A percentile compares a stretch with the other conserved stretches of the same genome.
Conservation (phyloP, 92 coral and sea anemone genomes). For the Micromussa lordhowensis region DNA sequence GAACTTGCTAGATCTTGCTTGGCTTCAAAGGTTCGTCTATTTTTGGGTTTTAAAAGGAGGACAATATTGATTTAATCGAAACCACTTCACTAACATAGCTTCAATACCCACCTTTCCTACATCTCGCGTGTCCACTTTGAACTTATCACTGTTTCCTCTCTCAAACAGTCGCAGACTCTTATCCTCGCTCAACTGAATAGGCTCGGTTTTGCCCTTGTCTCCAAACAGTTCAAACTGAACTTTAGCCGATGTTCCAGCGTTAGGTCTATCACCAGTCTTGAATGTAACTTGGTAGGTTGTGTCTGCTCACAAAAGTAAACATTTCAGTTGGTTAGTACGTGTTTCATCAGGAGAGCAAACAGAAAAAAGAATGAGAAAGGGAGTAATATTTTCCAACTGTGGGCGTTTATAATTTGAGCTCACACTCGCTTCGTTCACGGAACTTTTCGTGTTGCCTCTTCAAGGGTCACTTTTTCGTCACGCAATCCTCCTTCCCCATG, state of each 20-base stretch:
- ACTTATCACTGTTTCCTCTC: slow-evolving; percentile 75
- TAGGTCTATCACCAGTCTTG: slow-evolving; percentile 78
- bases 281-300: slow-evolving; percentile 75
- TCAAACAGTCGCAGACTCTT: slow-evolving; percentile 64
- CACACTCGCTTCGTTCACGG: too few species aligned
- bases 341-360: too few species aligned
- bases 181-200: slow-evolving; percentile 70
- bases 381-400: too few species aligned
- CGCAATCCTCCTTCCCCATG: too few species aligned
- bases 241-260: slow-evolving; percentile 81
- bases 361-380: too few species aligned
- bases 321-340: not conserved
- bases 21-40: too few species aligned
- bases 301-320: slow-evolving; percentile 31
- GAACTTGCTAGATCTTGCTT: too few species aligned
- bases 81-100: not conserved
- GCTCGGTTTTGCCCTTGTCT: slow-evolving; percentile 74
- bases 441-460: not conserved
- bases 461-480: not conserved
- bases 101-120: slow-evolving; percentile 75
- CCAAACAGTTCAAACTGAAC: slow-evolving; percentile 85
- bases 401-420: too few species aligned
- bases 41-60: too few species aligned
- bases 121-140: slow-evolving; percentile 75
- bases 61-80: too few species aligned